Conservation (phyloP, 1,140 invertebrate species). For the Drosophila trapezifrons region DNA sequence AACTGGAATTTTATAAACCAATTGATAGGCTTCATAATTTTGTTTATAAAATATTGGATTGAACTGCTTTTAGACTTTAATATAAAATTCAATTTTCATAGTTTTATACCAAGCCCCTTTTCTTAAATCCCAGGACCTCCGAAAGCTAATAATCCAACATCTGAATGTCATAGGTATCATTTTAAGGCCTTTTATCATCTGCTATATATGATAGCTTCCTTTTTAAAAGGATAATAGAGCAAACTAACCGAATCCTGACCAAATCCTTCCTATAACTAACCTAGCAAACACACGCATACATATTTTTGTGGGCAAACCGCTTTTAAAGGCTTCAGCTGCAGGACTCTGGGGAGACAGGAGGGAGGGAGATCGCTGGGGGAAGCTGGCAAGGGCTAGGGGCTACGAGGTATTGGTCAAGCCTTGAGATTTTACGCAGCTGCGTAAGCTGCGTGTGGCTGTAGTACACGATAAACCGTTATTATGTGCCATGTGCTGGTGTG, state of each 20-base stretch:
- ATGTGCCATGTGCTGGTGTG: conserved; percentile 51
- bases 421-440: conserved; percentile 79
- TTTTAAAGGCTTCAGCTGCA: conserved; percentile 21
- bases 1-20: too few species aligned
- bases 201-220: too few species aligned
- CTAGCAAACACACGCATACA: conserved; percentile 3
- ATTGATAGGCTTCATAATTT: too few species aligned
- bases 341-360: not conserved
- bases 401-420: conserved; percentile 73
- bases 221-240: not conserved
- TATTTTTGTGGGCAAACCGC: conserved; percentile 33
- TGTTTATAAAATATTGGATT: too few species aligned
- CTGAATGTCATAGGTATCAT: too few species aligned
- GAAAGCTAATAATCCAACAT: not conserved
- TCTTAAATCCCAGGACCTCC: not conserved
- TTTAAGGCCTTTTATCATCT: not conserved
- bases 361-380: not conserved
- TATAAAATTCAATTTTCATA: too few species aligned
- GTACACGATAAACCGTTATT: conserved; percentile 75
- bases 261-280: not conserved
- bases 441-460: conserved; percentile 67
- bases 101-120: too few species aligned
- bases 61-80: too few species aligned
- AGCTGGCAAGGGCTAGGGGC: conserved; percentile 33
- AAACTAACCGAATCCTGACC: conserved; percentile 25